A percentile compares a stretch with the other conserved stretches of the same genome.
Evolutionary conservation across 2,797 vertebrate genomes (phyloP).

Genomic region (Pogoniulus pusillus): DNA sequence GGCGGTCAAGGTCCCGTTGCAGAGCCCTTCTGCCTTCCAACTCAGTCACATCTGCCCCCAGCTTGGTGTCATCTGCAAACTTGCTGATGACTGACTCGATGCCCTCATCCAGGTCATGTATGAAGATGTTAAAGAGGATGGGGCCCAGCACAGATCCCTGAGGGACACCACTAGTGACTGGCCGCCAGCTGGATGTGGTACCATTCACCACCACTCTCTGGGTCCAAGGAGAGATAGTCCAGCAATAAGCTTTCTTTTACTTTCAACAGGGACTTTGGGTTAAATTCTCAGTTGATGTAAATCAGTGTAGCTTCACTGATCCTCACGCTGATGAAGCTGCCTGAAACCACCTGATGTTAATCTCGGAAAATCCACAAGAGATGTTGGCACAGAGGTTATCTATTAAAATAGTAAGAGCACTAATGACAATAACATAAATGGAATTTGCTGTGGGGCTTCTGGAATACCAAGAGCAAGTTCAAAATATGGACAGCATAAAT

Average conservation of each 20-base stretch:
- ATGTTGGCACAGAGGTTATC: not conserved
- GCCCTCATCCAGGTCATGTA: no score
- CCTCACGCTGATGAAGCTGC: not conserved
- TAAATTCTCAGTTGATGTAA: slow-evolving; percentile 17
- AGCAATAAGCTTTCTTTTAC: slow-evolving; percentile 45
- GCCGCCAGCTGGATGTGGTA: no score
- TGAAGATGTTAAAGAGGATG: no score
- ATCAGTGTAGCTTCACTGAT: not conserved
- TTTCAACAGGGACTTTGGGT: not conserved
- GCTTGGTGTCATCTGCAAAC: no score
- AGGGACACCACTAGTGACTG: no score
- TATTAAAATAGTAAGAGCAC: slow-evolving; percentile 5
- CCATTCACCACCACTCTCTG: no score
- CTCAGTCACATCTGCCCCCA: no score
- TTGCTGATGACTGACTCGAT: no score
- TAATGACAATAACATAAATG: not conserved
- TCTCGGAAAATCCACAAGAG: not conserved
- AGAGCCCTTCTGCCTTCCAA: no score
- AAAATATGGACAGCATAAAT: not conserved
- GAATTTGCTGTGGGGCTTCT: not conserved
- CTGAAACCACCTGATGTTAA: not conserved
- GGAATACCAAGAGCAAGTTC: not conserved
- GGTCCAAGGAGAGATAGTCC: not conserved
- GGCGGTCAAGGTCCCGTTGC: no score
- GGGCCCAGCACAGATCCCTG: no score